phyloP scores from a whole-genome alignment of 2,113 vertebrate species.

The Scartelaos histophorus region DNA sequence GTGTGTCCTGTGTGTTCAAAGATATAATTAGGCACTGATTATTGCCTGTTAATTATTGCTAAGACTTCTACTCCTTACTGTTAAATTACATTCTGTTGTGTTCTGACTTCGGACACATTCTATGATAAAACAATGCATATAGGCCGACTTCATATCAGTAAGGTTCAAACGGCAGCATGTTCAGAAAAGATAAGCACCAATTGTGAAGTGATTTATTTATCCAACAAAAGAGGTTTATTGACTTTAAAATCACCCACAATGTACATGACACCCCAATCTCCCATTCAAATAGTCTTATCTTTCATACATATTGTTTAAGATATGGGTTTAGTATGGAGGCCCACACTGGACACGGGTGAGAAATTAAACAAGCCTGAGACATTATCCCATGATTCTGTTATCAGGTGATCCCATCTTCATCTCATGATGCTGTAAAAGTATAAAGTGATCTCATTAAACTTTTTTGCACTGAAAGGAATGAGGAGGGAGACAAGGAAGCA shows the following conservation, averaged over 20 bases:
- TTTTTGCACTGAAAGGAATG: too few species aligned
- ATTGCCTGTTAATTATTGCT: neutral
- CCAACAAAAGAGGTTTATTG: neutral
- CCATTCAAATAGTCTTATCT: neutral
- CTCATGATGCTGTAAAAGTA: too few species aligned
- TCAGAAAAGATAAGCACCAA: constrained; percentile 3
- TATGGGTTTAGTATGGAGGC: neutral
- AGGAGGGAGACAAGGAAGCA: too few species aligned
- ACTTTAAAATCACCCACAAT: neutral
- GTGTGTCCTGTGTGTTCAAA: neutral
- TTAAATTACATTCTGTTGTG: neutral
- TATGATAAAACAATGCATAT: neutral
- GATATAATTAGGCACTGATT: neutral
- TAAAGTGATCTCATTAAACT: too few species aligned
- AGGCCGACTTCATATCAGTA: neutral
- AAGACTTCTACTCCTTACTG: neutral
- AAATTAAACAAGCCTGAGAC: too few species aligned
- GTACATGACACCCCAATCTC: neutral
- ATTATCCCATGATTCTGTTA: too few species aligned
- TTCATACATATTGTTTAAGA: neutral
- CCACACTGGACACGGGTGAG: too few species aligned
- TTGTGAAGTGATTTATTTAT: neutral
- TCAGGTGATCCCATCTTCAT: too few species aligned
- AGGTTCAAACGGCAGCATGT: neutral
- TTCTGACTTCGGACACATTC: neutral